These are phyloP conservation scores for Axis porcinus DNA, from an alignment of 2,113 vertebrate species.

Conservation along the genomic window DNA sequence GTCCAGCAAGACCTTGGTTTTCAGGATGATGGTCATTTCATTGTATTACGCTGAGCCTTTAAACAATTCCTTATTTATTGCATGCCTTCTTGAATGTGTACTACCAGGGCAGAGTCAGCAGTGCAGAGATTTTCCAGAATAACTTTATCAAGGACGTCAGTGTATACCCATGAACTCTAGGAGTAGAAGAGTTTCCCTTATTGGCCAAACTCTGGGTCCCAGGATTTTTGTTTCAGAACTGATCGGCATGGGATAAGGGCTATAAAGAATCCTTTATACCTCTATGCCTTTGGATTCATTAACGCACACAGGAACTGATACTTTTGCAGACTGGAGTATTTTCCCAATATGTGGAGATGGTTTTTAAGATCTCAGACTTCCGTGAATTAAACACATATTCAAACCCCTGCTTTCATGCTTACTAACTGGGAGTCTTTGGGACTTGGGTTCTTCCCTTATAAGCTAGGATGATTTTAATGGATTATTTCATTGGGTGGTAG, in stretches of 20 bases:
- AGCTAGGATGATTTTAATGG: background rate
- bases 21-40: slow-evolving; percentile 54
- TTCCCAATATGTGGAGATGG: background rate
- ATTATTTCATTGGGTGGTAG: background rate
- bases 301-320: background rate
- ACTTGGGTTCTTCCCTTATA: background rate
- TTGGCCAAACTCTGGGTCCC: background rate
- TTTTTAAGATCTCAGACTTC: background rate
- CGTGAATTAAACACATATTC: background rate
- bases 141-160: slow-evolving; percentile 52
- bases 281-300: background rate
- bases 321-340: background rate
- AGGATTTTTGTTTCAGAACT: background rate
- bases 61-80: slow-evolving; percentile 63
- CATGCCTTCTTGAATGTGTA: slow-evolving; percentile 39
- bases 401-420: background rate
- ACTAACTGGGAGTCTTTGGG: background rate
- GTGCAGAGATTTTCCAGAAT: slow-evolving; percentile 21
- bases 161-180: background rate
- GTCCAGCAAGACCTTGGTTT: slow-evolving; percentile 52
- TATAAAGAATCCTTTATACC: background rate
- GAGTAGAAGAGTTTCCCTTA: background rate
- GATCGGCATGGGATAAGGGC: background rate
- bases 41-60: slow-evolving; percentile 41
- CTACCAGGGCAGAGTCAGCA: slow-evolving; percentile 47